Evolutionary conservation across 1,140 invertebrate species (phyloP), one percentile per base, ranked within the genome.

Genomic region (Aleiodes sp.): DNA sequence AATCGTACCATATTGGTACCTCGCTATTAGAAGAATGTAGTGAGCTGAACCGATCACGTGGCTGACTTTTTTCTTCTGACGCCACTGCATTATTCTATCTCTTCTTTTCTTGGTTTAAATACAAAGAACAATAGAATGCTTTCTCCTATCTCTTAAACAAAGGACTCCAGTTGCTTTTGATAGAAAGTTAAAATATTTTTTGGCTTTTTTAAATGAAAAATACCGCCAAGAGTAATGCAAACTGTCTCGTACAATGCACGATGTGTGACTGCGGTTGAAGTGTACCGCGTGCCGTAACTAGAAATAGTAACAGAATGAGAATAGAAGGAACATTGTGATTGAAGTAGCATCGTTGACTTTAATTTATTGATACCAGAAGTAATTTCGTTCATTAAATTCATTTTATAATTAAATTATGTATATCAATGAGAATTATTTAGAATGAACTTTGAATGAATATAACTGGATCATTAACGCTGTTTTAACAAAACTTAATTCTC

Each of bases 21-120:
- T 84, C 75, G 80, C 76, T 76, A 86, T 81, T 65, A 86, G 82
- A 59, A 86, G 78, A 52, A 80, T 82, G 75, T 82, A 81, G 79
- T 86, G 83, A 41, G 83, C 81, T 4, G 86, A 87, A n/a, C 84
- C 86, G 70, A 87, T 86, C 75, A 86, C 84, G 73, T 82, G 84
- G 73, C 73, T 80, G 76, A 86, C 65, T 70, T 79, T 85, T 66
- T 77, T 76, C 63, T 82, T 80, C 59, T 82, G 77, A 33, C 86
- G 84, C 86, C 84, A 87, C 84, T 86, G 86, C 85, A 86, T 87
- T 59, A 71, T 72, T 73, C 59, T 68, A 70, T 68, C n/a, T n/a
- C n/a, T n/a, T n/a, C n/a, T n/a, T n/a, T n/a, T n/a, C n/a, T n/a
- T n/a, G n/a, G n/a, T 73, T 73, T 14, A 43, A 19, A n/a, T 41